Evolutionary conservation across 2,797 vertebrate species (phyloP).

Genomic region (Cynopterus sphinx): DNA sequence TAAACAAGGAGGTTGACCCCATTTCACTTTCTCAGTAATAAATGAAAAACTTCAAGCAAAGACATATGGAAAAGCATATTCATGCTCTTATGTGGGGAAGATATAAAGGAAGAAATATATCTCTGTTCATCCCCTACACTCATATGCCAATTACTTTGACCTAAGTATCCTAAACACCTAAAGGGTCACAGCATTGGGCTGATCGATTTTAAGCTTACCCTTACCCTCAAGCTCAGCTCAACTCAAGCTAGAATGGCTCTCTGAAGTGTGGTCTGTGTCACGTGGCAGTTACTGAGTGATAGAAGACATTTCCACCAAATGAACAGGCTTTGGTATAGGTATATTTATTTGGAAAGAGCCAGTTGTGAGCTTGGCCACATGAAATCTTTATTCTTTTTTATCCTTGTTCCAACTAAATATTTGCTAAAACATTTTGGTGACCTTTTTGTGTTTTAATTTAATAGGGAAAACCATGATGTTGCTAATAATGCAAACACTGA

Average conservation of each 20-base stretch:
- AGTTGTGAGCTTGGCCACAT: constrained; percentile 19
- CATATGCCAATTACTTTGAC: background rate
- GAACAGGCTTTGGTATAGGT: background rate
- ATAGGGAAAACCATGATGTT: constrained; percentile 14
- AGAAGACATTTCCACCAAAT: constrained; percentile 16
- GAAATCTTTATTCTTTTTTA: constrained; percentile 24
- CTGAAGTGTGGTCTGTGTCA: background rate
- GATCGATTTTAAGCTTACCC: background rate
- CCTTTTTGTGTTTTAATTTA: constrained; percentile 54
- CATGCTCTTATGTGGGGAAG: background rate
- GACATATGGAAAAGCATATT: background rate
- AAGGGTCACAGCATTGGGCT: background rate
- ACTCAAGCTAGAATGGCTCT: background rate
- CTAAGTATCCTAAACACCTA: background rate
- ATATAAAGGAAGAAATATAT: constrained; percentile 17
- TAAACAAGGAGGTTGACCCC: constrained; percentile 17
- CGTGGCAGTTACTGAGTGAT: background rate
- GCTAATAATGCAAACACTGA: background rate
- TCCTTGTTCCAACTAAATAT: constrained; percentile 51
- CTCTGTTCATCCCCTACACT: background rate
- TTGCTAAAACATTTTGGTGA: constrained; percentile 44
- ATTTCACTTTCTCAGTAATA: background rate
- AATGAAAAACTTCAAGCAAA: constrained; percentile 29
- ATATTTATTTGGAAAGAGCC: constrained; percentile 33
- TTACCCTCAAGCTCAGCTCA: background rate